Evolutionary conservation across 2,797 vertebrate species (phyloP).

Genomic region (Thunnus albacares): DNA sequence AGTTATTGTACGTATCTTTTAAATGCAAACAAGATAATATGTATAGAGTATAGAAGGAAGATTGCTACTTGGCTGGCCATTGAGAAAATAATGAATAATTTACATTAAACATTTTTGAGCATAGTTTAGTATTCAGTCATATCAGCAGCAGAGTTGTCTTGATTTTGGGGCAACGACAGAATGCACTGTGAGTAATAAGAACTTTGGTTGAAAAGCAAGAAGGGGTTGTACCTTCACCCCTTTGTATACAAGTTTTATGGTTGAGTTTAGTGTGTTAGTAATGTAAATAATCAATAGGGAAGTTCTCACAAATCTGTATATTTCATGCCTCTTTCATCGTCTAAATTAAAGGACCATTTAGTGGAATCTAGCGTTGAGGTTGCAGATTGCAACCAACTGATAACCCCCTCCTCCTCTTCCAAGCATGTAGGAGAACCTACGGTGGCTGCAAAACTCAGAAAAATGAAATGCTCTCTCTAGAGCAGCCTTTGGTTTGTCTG

Average conservation of each 20-base stretch:
- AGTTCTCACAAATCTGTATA: slow-evolving; percentile 1
- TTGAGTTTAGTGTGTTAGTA: too few species aligned
- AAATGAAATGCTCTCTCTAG: too few species aligned
- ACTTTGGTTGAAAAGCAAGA: not conserved
- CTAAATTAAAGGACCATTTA: not conserved
- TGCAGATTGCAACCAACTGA: too few species aligned
- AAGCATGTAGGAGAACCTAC: too few species aligned
- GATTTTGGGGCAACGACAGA: not conserved
- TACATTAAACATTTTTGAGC: not conserved
- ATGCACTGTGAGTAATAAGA: not conserved
- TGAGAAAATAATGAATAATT: not conserved
- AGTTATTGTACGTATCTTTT: too few species aligned
- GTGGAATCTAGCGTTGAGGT: too few species aligned
- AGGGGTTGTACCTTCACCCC: not conserved
- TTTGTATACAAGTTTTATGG: not conserved
- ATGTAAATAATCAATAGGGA: not conserved
- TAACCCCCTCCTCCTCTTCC: too few species aligned
- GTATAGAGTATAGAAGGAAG: not conserved
- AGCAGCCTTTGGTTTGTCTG: too few species aligned
- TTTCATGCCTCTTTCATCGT: not conserved
- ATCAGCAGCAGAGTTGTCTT: not conserved
- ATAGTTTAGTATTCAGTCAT: not conserved
- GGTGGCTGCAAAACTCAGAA: too few species aligned
- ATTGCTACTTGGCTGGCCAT: not conserved
- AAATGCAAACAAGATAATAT: too few species aligned